These are phyloP conservation scores for Peucedramus taeniatus DNA, from an alignment of 2,113 vertebrate genomes.

Conservation along the genomic window DNA sequence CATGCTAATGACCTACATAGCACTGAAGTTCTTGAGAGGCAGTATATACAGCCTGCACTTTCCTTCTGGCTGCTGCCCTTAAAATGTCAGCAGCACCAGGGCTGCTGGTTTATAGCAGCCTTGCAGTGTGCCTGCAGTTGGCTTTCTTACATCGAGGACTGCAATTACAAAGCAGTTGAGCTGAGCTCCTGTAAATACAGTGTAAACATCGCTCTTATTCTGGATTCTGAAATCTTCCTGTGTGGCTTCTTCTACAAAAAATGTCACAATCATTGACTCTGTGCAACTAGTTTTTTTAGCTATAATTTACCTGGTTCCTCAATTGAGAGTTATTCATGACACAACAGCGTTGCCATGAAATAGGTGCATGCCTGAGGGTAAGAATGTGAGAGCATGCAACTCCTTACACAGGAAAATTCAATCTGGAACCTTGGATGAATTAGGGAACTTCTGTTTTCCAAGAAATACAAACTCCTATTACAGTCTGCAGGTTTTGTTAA, in stretches of 20 bases:
- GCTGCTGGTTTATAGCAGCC: background rate
- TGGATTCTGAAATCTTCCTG: background rate
- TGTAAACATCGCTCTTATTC: background rate
- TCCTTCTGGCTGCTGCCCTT: background rate
- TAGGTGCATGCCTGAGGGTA: background rate
- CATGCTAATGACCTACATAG: background rate
- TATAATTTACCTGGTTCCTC: background rate
- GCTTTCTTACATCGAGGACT: background rate
- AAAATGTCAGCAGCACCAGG: background rate
- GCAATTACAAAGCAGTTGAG: background rate
- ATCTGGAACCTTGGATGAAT: background rate
- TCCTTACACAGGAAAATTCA: background rate
- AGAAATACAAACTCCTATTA: background rate
- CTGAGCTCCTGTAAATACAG: background rate
- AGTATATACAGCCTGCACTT: background rate
- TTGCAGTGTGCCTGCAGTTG: background rate
- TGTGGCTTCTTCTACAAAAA: background rate
- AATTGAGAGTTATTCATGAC: background rate
- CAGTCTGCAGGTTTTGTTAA: background rate
- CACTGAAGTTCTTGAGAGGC: background rate
- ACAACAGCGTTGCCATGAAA: background rate
- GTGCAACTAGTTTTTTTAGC: background rate
- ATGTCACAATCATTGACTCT: background rate
- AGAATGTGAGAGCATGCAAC: background rate
- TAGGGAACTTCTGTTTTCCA: background rate